These are phyloP conservation scores for Teleiodes luculella DNA, from an alignment of 2,888 invertebrate genomes.

Conservation along the genomic window DNA sequence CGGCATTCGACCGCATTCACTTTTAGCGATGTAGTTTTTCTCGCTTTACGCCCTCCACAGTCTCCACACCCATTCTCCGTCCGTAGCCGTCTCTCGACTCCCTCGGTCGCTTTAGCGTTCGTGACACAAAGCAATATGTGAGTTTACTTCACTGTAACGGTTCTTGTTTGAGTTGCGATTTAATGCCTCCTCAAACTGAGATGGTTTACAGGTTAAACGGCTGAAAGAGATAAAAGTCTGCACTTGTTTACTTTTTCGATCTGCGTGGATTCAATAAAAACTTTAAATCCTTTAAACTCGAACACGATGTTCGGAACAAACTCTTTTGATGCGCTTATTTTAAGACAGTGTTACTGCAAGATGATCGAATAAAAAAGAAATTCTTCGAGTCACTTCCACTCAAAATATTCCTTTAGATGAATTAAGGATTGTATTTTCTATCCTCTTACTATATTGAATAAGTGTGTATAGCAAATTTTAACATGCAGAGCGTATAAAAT, in stretches of 20 bases:
- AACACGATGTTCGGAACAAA: conserved; percentile 46
- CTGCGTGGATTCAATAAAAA: conserved; percentile 61
- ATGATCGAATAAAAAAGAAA: not conserved
- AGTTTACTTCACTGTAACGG: conserved; percentile 77
- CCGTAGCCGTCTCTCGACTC: conserved; percentile 62
- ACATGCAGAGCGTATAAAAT: conserved; percentile 20
- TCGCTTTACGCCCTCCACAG: conserved; percentile 76
- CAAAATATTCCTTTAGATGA: too few species aligned
- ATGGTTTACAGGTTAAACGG: conserved; percentile 77
- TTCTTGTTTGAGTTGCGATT: conserved; percentile 79
- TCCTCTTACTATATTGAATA: too few species aligned
- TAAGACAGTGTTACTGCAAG: conserved; percentile 20
- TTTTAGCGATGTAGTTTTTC: conserved; percentile 79
- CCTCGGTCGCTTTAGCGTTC: conserved; percentile 70
- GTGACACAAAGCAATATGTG: conserved; percentile 79
- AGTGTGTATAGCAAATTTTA: not conserved
- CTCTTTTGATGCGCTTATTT: conserved; percentile 32
- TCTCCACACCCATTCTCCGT: conserved; percentile 71
- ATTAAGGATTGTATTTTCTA: too few species aligned
- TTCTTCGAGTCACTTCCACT: not conserved
- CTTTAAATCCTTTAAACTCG: conserved; percentile 61
- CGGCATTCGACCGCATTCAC: conserved; percentile 78
- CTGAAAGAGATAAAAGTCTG: conserved; percentile 73
- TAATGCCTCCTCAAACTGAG: conserved; percentile 79
- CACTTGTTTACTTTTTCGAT: conserved; percentile 71